Conservation (phyloP, 2,113 vertebrate species). For the Scomber colias region DNA sequence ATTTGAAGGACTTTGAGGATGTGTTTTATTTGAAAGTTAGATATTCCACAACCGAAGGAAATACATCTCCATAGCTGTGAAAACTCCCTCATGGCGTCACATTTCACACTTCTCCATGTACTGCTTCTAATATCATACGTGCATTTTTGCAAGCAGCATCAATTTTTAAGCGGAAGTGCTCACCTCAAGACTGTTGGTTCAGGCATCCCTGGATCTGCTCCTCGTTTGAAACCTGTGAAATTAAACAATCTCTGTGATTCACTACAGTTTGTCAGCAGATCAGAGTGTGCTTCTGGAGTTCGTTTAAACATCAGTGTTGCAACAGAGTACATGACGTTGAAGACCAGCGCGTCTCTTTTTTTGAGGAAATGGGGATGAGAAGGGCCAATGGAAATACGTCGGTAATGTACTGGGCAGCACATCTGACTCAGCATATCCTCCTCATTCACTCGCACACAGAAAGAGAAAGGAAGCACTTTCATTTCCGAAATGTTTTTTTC, state of each 20-base stretch:
- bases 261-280: not conserved
- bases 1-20: too few species aligned
- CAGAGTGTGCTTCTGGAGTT: not conserved
- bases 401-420: not conserved
- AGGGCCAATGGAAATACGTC: not conserved
- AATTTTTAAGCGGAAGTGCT: not conserved
- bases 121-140: not conserved
- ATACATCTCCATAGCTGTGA: not conserved
- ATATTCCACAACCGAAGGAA: not conserved
- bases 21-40: not conserved
- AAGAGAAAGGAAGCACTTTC: not conserved
- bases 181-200: slow-evolving; percentile 94
- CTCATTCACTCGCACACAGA: not conserved
- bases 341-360: not conserved
- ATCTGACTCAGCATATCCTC: not conserved
- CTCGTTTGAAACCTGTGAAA: slow-evolving; percentile 93
- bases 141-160: not conserved
- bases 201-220: slow-evolving; percentile 98
- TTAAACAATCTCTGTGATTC: not conserved
- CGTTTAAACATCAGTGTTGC: not conserved
- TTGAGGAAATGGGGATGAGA: not conserved
- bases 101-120: not conserved
- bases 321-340: not conserved
- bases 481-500: not conserved
- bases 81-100: not conserved